Conservation (phyloP, 2,797 vertebrate genomes). For the Catharus ustulatus region DNA sequence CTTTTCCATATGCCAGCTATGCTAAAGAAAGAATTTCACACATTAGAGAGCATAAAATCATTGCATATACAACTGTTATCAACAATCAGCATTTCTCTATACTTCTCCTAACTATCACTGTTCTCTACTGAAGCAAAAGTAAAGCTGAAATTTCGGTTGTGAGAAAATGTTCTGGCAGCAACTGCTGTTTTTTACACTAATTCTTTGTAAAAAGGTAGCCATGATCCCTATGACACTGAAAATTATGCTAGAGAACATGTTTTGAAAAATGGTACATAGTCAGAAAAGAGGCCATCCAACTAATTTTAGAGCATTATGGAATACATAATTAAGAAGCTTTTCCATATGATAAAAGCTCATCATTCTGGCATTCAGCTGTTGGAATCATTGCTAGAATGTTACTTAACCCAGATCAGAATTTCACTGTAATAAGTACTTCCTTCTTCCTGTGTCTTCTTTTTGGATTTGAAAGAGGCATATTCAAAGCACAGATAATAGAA, state of each 20-base stretch:
- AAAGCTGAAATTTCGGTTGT: not conserved
- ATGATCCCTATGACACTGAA: not conserved
- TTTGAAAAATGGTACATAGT: slow-evolving; percentile 2
- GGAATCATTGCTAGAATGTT: slow-evolving; percentile 13
- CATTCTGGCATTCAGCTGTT: not conserved
- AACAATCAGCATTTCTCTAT: not conserved
- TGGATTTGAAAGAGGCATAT: not conserved
- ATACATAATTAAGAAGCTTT: slow-evolving; percentile 41
- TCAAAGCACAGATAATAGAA: not conserved
- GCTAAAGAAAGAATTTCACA: not conserved
- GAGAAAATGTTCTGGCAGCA: not conserved
- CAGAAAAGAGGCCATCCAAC: not conserved
- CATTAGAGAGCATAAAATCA: not conserved
- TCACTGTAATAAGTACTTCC: slow-evolving; percentile 9
- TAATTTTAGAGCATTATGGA: slow-evolving; percentile 47
- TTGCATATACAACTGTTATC: not conserved
- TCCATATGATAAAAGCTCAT: slow-evolving; percentile 39
- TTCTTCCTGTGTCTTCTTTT: not conserved
- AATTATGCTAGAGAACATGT: not conserved
- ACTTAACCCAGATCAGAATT: slow-evolving; percentile 8
- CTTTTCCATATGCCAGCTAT: not conserved
- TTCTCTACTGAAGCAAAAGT: not conserved
- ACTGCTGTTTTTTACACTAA: not conserved
- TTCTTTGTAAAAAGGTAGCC: not conserved
- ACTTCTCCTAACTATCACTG: not conserved